phyloP scores from a whole-genome alignment of 2,797 vertebrate genomes.

The Alauda arvensis region DNA sequence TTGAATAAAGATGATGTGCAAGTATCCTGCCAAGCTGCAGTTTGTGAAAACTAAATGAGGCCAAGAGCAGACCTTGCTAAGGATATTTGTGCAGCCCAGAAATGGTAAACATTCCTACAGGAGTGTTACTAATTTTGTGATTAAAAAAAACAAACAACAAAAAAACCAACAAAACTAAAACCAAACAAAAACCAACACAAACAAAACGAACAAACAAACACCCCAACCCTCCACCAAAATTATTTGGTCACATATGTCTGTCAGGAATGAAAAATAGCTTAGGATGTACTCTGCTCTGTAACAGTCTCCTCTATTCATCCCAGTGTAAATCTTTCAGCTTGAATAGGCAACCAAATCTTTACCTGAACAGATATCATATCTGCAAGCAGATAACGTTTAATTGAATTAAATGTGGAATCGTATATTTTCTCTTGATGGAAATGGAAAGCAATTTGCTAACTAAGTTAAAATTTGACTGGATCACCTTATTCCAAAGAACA shows the following conservation, averaged over 20 bases:
- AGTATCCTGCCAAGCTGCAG: background rate
- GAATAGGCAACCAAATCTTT: background rate
- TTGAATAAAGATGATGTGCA: background rate
- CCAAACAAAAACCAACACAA: background rate
- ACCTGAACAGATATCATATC: background rate
- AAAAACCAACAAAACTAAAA: background rate
- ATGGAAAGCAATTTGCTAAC: background rate
- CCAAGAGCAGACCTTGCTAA: background rate
- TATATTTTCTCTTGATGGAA: background rate
- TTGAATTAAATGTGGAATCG: background rate
- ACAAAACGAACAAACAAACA: background rate
- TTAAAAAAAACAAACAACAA: background rate
- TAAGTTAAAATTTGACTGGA: background rate
- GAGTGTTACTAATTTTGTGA: background rate
- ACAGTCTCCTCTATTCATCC: background rate
- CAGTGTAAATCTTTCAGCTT: background rate
- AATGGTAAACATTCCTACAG: background rate
- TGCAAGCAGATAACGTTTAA: background rate
- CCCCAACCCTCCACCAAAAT: fast-evolving
- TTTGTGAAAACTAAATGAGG: background rate
- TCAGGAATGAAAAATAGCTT: background rate
- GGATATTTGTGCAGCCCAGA: background rate
- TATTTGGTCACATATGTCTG: background rate
- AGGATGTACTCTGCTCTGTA: background rate
- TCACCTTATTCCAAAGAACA: background rate